These are phyloP conservation scores for Drosophila demipolita DNA, from an alignment of 2,888 invertebrate species.

Conservation along the genomic window DNA sequence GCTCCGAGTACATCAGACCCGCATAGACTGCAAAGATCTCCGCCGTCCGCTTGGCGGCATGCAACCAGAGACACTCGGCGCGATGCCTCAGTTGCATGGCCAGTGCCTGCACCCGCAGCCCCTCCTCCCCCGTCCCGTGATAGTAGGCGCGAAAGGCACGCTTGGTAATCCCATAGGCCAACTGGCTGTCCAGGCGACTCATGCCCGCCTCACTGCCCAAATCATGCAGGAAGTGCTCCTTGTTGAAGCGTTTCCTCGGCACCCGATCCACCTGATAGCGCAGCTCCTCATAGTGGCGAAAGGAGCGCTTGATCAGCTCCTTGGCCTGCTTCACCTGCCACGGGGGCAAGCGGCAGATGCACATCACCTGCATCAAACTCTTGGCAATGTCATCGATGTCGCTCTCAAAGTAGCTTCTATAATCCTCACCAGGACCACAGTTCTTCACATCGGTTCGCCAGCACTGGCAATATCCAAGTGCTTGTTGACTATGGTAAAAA, in stretches of 20 bases:
- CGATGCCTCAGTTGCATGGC: slow-evolving; percentile 51
- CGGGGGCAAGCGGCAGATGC: slow-evolving; percentile 74
- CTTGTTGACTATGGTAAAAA: neutral
- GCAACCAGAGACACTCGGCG: slow-evolving; percentile 76
- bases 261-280: slow-evolving; percentile 64
- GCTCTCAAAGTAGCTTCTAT: slow-evolving; percentile 4
- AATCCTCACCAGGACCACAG: slow-evolving; percentile 25
- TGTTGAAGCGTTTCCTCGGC: slow-evolving; percentile 67
- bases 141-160: slow-evolving; percentile 82
- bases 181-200: slow-evolving; percentile 75
- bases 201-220: slow-evolving; percentile 72
- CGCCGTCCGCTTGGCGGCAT: slow-evolving; percentile 77
- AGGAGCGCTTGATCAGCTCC: slow-evolving; percentile 56
- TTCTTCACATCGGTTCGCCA: neutral
- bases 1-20: slow-evolving; percentile 70
- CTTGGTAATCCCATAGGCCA: slow-evolving; percentile 79
- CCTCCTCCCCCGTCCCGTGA: slow-evolving; percentile 66
- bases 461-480: slow-evolving; percentile 36
- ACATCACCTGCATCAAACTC: slow-evolving; percentile 65
- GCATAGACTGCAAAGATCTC: slow-evolving; percentile 69
- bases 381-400: slow-evolving; percentile 61
- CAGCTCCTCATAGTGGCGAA: slow-evolving; percentile 76
- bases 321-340: slow-evolving; percentile 63
- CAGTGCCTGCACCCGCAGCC: slow-evolving; percentile 45
- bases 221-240: slow-evolving; percentile 75